Base-by-base conservation (phyloP, 2,113 vertebrate species). In the Bostrychus sinensis region DNA sequence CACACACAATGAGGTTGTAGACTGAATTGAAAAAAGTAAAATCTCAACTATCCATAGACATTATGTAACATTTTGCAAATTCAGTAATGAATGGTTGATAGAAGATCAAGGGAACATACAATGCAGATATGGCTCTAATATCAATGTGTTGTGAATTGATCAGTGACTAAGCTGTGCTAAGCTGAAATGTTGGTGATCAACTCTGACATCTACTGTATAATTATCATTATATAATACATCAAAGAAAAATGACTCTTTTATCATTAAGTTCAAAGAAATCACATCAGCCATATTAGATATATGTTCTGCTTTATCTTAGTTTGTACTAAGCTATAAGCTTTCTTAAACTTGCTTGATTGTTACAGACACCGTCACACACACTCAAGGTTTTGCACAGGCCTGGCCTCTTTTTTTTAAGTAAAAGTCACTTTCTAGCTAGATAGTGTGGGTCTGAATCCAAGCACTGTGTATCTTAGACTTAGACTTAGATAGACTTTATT, bases 211-310 rank as follows among this genome's bases (percentile, higher is more conserved):
- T n/a, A 20, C 41, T 43, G 22, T 70, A 70, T 86, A 75, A 89
- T 84, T 61, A 87, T 77, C 71, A 63, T 83, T 80, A 67, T 70
- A 84, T 71, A 87, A 88, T 77, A 68, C 85, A 79, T 88, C 85
- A 86, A 86, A 88, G 82, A 72, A 85, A 80, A 53, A 57, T 73
- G 80, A 70, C 58, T 70, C 75, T 88, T 85, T 89, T 70, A 85
- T 87, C 75, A 82, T 65, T 50, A 38, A 82, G 77, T 88, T 89
- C 83, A 88, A 82, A 87, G 70, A 68, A 77, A 77, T n/a, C 55
- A 62, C 43, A 55, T 77, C 71, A 59, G 58, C 38, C 60, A 41
- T 65, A 55, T 62, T 60, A 50, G 69, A 77, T 78, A 64, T 34
- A 67, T 67, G 63, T 69, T 51, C 38, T 8, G 34, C 62, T 68